A percentile compares a stretch with the other conserved stretches of the same genome.
Evolutionary conservation across 2,888 invertebrate genomes (phyloP).

Genomic region (Pocota personata): DNA sequence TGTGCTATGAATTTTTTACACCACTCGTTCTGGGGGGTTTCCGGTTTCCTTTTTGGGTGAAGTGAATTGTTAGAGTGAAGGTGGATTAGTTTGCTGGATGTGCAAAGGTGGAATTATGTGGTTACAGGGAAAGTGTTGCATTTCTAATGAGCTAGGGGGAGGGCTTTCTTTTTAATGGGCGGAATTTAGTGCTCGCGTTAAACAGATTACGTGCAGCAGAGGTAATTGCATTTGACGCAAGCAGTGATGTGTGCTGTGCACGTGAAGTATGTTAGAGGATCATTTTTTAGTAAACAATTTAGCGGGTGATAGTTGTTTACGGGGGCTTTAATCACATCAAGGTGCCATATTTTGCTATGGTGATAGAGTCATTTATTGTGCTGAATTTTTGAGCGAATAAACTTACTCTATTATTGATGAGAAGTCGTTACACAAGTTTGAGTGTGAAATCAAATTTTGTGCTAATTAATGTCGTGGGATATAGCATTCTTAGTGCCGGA

Average conservation of each 20-base stretch:
- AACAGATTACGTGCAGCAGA: constrained; percentile 68
- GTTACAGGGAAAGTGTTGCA: constrained; percentile 64
- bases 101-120: constrained; percentile 69
- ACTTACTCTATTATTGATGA: neutral
- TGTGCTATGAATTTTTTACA: constrained; percentile 65
- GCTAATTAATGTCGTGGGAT: no score
- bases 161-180: neutral
- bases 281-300: constrained; percentile 33
- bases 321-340: neutral
- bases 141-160: constrained; percentile 57
- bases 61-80: constrained; percentile 57
- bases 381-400: neutral
- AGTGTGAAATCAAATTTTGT: neutral
- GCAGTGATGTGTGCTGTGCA: neutral
- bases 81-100: constrained; percentile 65
- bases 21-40: neutral
- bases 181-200: constrained; percentile 49
- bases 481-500: no score
- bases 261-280: neutral
- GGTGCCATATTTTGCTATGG: neutral
- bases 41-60: constrained; percentile 15
- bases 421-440: neutral
- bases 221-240: constrained; percentile 62
- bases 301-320: constrained; percentile 2
- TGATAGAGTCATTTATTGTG: neutral